phyloP scores from a whole-genome alignment of 2,797 vertebrate genomes.

The Rachycentron canadum region DNA sequence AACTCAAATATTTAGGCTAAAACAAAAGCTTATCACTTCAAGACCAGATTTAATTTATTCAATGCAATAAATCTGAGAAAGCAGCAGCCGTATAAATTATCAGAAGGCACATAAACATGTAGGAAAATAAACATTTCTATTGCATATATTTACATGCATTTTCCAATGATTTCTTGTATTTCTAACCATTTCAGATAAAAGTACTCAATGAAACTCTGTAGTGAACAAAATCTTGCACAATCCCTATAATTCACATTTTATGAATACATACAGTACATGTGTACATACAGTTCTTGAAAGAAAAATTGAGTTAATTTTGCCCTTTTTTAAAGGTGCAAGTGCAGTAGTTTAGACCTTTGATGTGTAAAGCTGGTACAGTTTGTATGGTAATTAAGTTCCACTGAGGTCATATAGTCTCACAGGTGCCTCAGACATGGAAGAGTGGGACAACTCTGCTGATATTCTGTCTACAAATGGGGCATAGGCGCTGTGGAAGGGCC shows the following conservation, averaged over 20 bases:
- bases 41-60: background rate
- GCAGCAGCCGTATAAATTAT: constrained; percentile 31
- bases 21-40: background rate
- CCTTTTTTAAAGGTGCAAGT: background rate
- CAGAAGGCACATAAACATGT: constrained; percentile 68
- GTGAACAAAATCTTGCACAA: constrained; percentile 19
- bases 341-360: constrained; percentile 1
- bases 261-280: constrained; percentile 2
- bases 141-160: constrained; percentile 18
- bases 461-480: constrained; percentile 89
- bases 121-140: constrained; percentile 62
- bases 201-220: background rate
- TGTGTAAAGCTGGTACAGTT: constrained; percentile 24
- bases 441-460: constrained; percentile 89
- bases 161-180: background rate
- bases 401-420: constrained; percentile 24
- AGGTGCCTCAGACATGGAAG: constrained; percentile 79
- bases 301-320: background rate
- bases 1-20: background rate
- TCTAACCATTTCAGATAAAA: constrained; percentile 11
- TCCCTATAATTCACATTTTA: constrained; percentile 5
- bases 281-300: background rate
- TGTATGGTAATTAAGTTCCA: constrained; percentile 7
- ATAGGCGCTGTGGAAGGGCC: constrained; percentile 82
- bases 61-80: constrained; percentile 15